Evolutionary conservation across 2,888 invertebrate species (phyloP).

Genomic region (Agrenia bidenticulata): DNA sequence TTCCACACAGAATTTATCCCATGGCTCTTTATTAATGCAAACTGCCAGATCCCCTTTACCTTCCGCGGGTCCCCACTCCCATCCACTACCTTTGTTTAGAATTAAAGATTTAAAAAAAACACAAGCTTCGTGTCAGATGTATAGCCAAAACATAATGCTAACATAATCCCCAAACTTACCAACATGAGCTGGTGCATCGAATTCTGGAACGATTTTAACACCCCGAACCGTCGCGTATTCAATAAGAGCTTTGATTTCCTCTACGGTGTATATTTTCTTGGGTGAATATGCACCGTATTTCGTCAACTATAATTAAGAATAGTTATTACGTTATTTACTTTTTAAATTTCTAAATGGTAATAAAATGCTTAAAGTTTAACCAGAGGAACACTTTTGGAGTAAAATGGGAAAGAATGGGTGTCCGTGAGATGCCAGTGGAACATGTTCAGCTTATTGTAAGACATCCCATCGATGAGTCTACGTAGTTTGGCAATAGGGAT

Average conservation of each 20-base stretch:
- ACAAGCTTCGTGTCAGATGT: neutral
- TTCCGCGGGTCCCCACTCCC: slow-evolving; percentile 55
- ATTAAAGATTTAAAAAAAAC: neutral
- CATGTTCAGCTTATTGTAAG: slow-evolving; percentile 70
- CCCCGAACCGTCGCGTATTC: slow-evolving; percentile 76
- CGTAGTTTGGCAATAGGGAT: slow-evolving; percentile 66
- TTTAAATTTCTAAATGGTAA: too few relatives aligned
- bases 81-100: slow-evolving; percentile 48
- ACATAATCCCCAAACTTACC: slow-evolving; percentile 59
- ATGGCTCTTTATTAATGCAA: slow-evolving; percentile 54
- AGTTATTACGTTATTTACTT: too few relatives aligned
- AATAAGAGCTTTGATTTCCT: slow-evolving; percentile 67
- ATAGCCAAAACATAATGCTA: neutral
- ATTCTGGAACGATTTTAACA: slow-evolving; percentile 84
- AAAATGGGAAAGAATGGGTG: slow-evolving; percentile 61
- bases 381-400: slow-evolving; percentile 59
- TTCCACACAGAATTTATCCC: slow-evolving; percentile 53
- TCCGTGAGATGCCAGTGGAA: slow-evolving; percentile 60
- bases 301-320: slow-evolving; percentile 61
- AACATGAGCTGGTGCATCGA: slow-evolving; percentile 87
- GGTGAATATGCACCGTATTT: slow-evolving; percentile 77
- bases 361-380: slow-evolving; percentile 29
- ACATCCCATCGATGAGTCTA: slow-evolving; percentile 79
- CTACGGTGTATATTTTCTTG: slow-evolving; percentile 64
- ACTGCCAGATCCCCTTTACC: slow-evolving; percentile 53